A percentile compares a stretch with the other conserved stretches of the same genome.
Conservation (phyloP, 2,888 invertebrate genomes). For the Cerceris ruficornis region DNA sequence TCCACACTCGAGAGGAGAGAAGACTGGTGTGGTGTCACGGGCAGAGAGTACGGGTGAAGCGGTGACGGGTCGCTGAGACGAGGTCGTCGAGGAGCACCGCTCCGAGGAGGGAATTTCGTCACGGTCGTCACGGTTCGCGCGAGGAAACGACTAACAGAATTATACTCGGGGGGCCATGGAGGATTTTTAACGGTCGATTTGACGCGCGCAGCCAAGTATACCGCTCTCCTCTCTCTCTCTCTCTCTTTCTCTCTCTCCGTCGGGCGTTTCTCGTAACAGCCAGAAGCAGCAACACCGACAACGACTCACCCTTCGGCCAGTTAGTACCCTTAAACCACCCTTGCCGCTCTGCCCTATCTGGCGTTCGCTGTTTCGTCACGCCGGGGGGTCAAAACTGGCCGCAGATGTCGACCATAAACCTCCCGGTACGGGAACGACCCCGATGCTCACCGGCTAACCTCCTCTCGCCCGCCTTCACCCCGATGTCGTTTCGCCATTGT, state of each 20-base stretch:
- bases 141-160: slow-evolving; percentile 64
- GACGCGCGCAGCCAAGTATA: slow-evolving; percentile 65
- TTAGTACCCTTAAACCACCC: slow-evolving; percentile 71
- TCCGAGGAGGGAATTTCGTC: slow-evolving; percentile 59
- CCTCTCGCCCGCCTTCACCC: slow-evolving; percentile 28
- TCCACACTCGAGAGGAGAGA: slow-evolving; percentile 32
- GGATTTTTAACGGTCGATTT: slow-evolving; percentile 81
- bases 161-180: slow-evolving; percentile 57
- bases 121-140: slow-evolving; percentile 59
- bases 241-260: slow-evolving; percentile 13
- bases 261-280: slow-evolving; percentile 35
- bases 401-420: slow-evolving; percentile 80
- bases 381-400: slow-evolving; percentile 80
- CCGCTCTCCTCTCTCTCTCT: slow-evolving; percentile 38
- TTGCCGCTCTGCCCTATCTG: slow-evolving; percentile 59
- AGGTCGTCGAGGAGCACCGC: slow-evolving; percentile 35
- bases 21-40: slow-evolving; percentile 1
- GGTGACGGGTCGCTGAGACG: slow-evolving; percentile 12
- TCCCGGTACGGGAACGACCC: slow-evolving; percentile 58
- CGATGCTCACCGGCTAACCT: slow-evolving; percentile 45
- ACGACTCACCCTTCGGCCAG: slow-evolving; percentile 66
- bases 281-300: slow-evolving; percentile 34
- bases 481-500: slow-evolving; percentile 71
- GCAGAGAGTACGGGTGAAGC: not conserved
- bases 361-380: slow-evolving; percentile 78